Evolutionary conservation across 2,888 invertebrate genomes (phyloP), one percentile per base, ranked within the genome.

Genomic region (Rotaria sp.): DNA sequence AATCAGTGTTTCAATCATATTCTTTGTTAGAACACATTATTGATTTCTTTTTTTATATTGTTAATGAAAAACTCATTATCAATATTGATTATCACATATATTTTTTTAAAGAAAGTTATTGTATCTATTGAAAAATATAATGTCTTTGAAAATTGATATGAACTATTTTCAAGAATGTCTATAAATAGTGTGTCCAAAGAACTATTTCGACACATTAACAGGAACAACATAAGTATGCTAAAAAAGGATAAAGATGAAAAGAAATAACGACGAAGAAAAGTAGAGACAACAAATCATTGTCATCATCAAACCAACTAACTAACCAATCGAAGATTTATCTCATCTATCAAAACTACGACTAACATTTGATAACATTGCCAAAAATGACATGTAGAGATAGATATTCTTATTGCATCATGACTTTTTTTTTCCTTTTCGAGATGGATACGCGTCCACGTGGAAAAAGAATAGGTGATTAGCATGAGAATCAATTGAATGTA

Each of bases 101-200:
- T 45, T 13, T 2, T 45, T 50, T 50, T 13, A 50, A 50, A 30
- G 10, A n/a, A 26, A 59, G 0, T 15, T 59, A 30, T 13, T 59
- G 30, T 30, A n/a, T 59, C 26, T 15, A 59, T 26, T 59, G n/a
- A 59, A n/a, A n/a, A n/a, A 59, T 59, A 30, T 59, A 30, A n/a
- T n/a, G 30, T 59, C n/a, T 59, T 59, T 59, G 57, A 59, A 59
- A 59, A 59, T 59, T 59, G 57, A 59, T 59, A n/a, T 30, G 3
- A 59, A n/a, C 57, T n/a, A 59, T 59, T 59, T 59, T 59, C 57
- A 59, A 59, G 57, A 59, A 59, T 59, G 57, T 59, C 57, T 59
- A 59, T 59, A 59, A 59, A 59, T 59, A n/a, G 57, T 59, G 55
- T 55, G 57, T 59, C 57, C 57, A 59, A 59, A 59, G 57, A 59